Conservation (phyloP, 2,888 invertebrate species). For the Xanthia icteritia region DNA sequence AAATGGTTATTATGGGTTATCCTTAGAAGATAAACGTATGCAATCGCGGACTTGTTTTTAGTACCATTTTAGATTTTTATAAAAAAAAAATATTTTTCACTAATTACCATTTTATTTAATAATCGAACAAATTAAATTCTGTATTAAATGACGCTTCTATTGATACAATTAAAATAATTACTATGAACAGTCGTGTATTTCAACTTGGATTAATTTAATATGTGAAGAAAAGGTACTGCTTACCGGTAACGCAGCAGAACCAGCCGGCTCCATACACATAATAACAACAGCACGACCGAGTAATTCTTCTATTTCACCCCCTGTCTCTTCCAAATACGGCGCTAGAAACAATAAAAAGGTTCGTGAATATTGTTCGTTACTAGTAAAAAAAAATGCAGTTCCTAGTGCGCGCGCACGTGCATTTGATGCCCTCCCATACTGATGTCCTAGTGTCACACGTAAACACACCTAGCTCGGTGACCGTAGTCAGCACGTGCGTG, state of each 20-base stretch:
- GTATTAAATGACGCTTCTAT: too few relatives aligned
- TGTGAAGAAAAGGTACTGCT: constrained; percentile 23
- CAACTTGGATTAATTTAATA: background rate
- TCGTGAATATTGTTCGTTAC: background rate
- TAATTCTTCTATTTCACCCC: constrained; percentile 77
- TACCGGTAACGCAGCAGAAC: constrained; percentile 77
- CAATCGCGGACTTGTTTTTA: too few relatives aligned
- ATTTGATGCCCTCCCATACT: background rate
- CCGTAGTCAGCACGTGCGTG: constrained; percentile 59
- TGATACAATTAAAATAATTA: too few relatives aligned
- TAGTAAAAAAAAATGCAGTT: background rate
- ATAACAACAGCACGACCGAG: constrained; percentile 78
- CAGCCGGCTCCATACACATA: constrained; percentile 82
- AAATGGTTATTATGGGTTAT: too few relatives aligned
- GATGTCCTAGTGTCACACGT: background rate
- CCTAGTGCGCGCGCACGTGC: background rate
- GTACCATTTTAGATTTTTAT: too few relatives aligned
- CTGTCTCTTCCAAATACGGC: constrained; percentile 67
- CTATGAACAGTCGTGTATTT: too few relatives aligned
- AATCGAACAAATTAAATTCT: too few relatives aligned
- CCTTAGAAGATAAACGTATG: too few relatives aligned
- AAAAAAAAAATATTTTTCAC: too few relatives aligned
- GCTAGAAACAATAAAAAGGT: constrained; percentile 66
- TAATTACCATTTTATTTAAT: too few relatives aligned
- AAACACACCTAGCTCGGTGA: constrained; percentile 70